Conservation (phyloP, 2,113 vertebrate species). For the Solea senegalensis region DNA sequence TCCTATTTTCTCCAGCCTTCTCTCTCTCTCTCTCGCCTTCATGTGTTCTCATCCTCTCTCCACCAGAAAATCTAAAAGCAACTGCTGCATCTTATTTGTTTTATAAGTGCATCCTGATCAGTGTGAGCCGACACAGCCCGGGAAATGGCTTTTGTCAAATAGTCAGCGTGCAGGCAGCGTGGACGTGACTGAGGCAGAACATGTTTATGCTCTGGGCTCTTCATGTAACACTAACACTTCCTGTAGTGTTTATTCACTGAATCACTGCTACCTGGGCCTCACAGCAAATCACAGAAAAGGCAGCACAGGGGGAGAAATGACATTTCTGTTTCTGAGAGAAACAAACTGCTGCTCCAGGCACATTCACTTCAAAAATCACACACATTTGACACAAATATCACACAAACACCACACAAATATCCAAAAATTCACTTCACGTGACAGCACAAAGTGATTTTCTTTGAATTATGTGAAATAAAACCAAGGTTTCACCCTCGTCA, state of each 20-base stretch:
- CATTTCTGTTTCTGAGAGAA: slow-evolving; percentile 62
- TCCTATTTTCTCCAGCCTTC: slow-evolving; percentile 23
- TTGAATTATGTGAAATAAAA: too few species aligned
- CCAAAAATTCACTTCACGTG: too few species aligned
- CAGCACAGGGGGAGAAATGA: slow-evolving; percentile 17
- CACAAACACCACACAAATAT: too few species aligned
- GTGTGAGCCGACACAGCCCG: slow-evolving; percentile 14
- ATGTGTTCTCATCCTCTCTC: slow-evolving; percentile 11
- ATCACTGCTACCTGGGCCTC: slow-evolving; percentile 46
- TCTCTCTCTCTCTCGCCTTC: slow-evolving; percentile 9
- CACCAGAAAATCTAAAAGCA: slow-evolving; percentile 36
- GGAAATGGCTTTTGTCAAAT: slow-evolving; percentile 67
- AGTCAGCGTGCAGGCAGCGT: not conserved
- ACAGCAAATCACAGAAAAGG: slow-evolving; percentile 23
- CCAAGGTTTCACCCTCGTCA: too few species aligned
- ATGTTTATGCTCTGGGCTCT: slow-evolving; percentile 45
- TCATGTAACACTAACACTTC: slow-evolving; percentile 35
- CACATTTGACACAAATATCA: too few species aligned
- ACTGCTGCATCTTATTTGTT: slow-evolving; percentile 53
- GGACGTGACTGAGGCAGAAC: slow-evolving; percentile 3
- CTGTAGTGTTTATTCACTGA: slow-evolving; percentile 55
- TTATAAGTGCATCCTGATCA: slow-evolving; percentile 52
- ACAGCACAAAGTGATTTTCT: too few species aligned
- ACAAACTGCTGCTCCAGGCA: slow-evolving; percentile 40
- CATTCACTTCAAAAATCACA: too few species aligned